Evolutionary conservation across 2,888 invertebrate genomes (phyloP), one percentile per base, ranked within the genome.

Genomic region (Serripes groenlandicus): DNA sequence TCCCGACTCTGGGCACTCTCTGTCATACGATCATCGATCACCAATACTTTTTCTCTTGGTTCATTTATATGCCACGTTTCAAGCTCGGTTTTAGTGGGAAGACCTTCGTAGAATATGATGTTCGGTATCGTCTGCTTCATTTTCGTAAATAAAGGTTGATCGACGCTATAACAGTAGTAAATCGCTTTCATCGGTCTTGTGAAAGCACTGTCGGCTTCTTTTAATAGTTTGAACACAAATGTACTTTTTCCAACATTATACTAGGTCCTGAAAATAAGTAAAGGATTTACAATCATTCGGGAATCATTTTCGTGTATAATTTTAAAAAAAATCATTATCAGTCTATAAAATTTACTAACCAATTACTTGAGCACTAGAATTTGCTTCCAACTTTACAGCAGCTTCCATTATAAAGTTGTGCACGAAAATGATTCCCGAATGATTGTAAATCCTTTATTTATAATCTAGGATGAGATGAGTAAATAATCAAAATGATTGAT

Each of bases 121-220:
- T 79, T 23, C 0, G 84, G 78, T 35, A 87, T 76, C 1, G 66
- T n/a, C n/a, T 64, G 58, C 77, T 85, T 78, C 76, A 87, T 85
- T 35, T 83, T 76, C 11, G 72, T 72, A 62, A 69, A 87, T 18
- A 85, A 62, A 5, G 83, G 85, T 75, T 87, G 87, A 75, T 85
- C 77, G 11, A 85, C 85, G 49, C 85, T 62, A 54, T 81, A 87
- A 60, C 77, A 82, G 56, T 75, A 85, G 34, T 76, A 75, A 21
- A 81, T 79, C 23, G 66, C 75, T 70, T 79, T 75, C 3, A 78
- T 74, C 5, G 81, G 76, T 4, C 70, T 77, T 1, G 73, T 66
- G 60, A 85, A 85, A 32, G 73, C 73, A 26, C 79, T 77, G 18
- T 81, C 79, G 15, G 66, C 54, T 26, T 81, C 37, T 60, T 85